Evolutionary conservation across 2,113 vertebrate species (phyloP), one percentile per base, ranked within the genome.

Genomic region (Tiliqua scincoides): DNA sequence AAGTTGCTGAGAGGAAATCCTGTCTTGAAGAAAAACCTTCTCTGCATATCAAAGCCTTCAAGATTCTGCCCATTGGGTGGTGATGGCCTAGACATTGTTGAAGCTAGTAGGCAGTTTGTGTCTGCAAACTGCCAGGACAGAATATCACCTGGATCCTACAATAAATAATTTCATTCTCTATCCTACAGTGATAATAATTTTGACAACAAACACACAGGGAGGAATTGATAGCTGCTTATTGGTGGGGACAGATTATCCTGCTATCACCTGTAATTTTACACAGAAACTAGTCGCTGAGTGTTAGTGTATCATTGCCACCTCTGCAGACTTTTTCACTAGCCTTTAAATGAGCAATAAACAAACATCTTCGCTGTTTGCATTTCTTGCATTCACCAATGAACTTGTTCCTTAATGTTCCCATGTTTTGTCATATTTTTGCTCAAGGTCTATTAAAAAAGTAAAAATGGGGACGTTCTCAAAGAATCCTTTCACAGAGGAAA

Each of bases 311-410:
- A 5, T 71, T 89, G 83, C 78, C 85, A 20, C 76, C 57, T 89
- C 92, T 94, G 84, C 93, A 89, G 90, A 90, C 82, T 90, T 1
- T 70, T 84, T 83, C 84, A 87, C 84, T 61, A 48, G 78, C 32
- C 86, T 94, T 54, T 67, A 35, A 59, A 80, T 86, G 72, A 94
- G 91, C 87, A 95, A 87, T 96, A 93, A 93, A 72, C 90, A 43
- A 68, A 72, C 32, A 32, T 86, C 54, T 79, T 76, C 7, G 61
- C 86, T 59, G 72, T 4, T n/a, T n/a, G 30, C n/a, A 71, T 68
- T 82, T 62, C 83, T 83, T 79, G 40, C 59, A 79, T 82, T 23
- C 79, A 15, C 32, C 77, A 11, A 85, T 88, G 30, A 73, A 17
- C 6, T 12, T 59, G 4, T 52, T 65, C 57, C 65, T 88, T 72